phyloP scores from a whole-genome alignment of 2,113 vertebrate genomes.

The Todiramphus chloris region DNA sequence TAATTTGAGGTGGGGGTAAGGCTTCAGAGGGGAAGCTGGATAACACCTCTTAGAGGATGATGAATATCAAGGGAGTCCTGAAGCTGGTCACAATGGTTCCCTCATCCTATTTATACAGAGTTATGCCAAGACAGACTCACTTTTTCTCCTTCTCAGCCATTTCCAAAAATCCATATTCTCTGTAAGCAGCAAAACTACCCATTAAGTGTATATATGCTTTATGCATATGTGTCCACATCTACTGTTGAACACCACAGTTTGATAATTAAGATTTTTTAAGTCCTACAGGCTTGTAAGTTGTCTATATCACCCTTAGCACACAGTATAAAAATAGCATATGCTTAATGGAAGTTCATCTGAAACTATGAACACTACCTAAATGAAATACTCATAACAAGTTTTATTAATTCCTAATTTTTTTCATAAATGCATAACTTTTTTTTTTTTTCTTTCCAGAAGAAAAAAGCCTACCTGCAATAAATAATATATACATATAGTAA shows the following conservation, averaged over 20 bases:
- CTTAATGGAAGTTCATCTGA: not conserved
- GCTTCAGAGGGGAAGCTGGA: not conserved
- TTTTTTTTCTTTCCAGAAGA: not conserved
- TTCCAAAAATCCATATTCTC: not conserved
- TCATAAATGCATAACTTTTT: not conserved
- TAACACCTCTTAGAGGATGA: not conserved
- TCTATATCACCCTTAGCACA: not conserved
- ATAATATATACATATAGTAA: accelerated
- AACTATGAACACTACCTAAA: not conserved
- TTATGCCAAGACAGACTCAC: not conserved
- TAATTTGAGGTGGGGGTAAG: not conserved
- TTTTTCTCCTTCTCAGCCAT: not conserved
- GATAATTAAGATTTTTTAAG: not conserved
- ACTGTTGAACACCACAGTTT: not conserved
- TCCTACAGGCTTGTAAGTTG: not conserved
- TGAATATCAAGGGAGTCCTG: not conserved
- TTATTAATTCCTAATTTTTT: not conserved
- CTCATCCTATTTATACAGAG: not conserved
- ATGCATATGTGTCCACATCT: not conserved
- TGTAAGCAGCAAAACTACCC: not conserved
- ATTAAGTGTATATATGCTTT: not conserved
- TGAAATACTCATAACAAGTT: not conserved
- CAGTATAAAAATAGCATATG: not conserved
- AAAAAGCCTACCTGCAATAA: not conserved
- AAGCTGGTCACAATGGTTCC: not conserved